These are phyloP conservation scores for Cyphomyrmex costatus DNA, from an alignment of 1,140 invertebrate genomes.

Conservation along the genomic window DNA sequence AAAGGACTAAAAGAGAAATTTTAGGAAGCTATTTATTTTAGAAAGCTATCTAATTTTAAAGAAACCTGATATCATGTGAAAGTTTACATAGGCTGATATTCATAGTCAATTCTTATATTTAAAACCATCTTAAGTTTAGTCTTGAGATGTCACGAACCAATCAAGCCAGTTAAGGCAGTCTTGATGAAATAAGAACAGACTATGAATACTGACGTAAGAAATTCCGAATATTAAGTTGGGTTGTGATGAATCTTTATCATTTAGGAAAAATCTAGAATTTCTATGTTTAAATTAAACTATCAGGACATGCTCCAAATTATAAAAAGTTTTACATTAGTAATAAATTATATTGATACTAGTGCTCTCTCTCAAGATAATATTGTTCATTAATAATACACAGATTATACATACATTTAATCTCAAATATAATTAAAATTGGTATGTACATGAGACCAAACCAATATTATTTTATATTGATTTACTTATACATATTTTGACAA, in stretches of 20 bases:
- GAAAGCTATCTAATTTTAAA: not conserved
- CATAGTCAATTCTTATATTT: too few relatives aligned
- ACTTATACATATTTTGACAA: not conserved
- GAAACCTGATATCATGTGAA: not conserved
- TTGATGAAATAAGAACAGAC: too few relatives aligned
- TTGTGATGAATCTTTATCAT: not conserved
- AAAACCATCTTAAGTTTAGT: too few relatives aligned
- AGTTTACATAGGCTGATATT: not conserved
- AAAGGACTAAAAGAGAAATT: not conserved
- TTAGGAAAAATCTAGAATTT: not conserved
- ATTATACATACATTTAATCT: not conserved
- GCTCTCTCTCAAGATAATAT: not conserved
- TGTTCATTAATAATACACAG: slow-evolving; percentile 11
- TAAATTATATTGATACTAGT: slow-evolving; percentile 1
- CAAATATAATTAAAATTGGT: not conserved
- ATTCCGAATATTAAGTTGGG: not conserved
- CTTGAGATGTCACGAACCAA: too few relatives aligned
- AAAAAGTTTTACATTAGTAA: not conserved
- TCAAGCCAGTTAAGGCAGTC: too few relatives aligned
- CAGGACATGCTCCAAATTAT: not conserved
- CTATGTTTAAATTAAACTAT: not conserved
- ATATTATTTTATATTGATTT: not conserved
- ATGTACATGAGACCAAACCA: not conserved
- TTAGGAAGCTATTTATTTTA: not conserved
- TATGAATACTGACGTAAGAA: not conserved